Percentiles rank a stretch among this genome's conserved stretches.
These are phyloP conservation scores for Meandrusa payeni DNA, from an alignment of 2,888 invertebrate species.

Conservation along the genomic window DNA sequence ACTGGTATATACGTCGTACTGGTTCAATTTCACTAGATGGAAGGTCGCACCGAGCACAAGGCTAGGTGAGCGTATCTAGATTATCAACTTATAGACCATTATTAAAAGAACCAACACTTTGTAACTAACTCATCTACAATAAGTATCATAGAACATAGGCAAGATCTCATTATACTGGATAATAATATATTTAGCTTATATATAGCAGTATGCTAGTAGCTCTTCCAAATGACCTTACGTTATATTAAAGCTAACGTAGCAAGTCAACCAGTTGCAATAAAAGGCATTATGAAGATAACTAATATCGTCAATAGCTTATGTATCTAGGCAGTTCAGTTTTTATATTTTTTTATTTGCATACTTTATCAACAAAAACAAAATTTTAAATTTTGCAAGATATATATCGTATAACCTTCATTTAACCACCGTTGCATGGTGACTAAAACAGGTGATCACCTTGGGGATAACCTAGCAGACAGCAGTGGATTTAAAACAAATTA, in stretches of 20 bases:
- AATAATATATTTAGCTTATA: no score
- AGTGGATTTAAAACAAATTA: no score
- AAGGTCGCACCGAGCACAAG: constrained; percentile 68
- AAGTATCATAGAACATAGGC: constrained; percentile 11
- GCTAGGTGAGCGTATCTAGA: constrained; percentile 60
- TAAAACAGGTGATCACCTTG: no score
- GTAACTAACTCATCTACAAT: not conserved
- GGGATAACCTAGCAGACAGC: no score
- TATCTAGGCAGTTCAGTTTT: no score
- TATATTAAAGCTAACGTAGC: constrained; percentile 14
- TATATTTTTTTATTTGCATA: no score
- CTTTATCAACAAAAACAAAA: no score
- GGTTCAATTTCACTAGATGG: constrained; percentile 74
- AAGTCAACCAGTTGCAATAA: constrained; percentile 13
- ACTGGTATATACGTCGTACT: constrained; percentile 47
- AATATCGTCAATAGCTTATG: not conserved
- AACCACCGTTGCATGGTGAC: no score
- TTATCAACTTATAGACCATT: constrained; percentile 24
- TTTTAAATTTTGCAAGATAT: no score
- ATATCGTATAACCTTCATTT: no score
- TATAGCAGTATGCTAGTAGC: no score
- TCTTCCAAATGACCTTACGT: constrained; percentile 19
- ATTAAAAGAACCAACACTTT: constrained; percentile 22
- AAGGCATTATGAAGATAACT: constrained; percentile 5
- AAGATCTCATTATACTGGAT: constrained; percentile 23